Percentiles rank a stretch among this genome's conserved stretches.
These are phyloP conservation scores for Osmerus eperlanus DNA, from an alignment of 2,113 vertebrate species.

Conservation along the genomic window DNA sequence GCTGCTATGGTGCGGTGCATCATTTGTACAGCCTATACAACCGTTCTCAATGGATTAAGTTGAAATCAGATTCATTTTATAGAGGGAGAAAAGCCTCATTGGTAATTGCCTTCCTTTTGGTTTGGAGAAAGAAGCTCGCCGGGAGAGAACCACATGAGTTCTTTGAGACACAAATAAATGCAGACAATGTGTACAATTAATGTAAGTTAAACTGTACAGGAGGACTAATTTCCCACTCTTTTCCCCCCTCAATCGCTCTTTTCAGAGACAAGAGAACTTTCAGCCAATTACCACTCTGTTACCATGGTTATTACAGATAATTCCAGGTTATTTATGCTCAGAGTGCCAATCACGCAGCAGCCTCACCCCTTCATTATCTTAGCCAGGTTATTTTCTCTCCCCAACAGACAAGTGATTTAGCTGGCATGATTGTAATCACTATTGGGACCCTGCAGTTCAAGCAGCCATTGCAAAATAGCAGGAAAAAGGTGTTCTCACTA, in stretches of 20 bases:
- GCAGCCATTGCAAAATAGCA: slow-evolving; percentile 10
- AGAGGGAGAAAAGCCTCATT: slow-evolving; percentile 14
- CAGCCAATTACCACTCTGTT: slow-evolving; percentile 66
- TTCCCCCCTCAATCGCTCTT: background rate
- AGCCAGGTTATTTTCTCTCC: slow-evolving; percentile 57
- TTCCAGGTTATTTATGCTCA: slow-evolving; percentile 71
- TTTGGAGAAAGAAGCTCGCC: slow-evolving; percentile 31
- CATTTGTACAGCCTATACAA: slow-evolving; percentile 23
- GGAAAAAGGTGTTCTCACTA: too few species aligned
- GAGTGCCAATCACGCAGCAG: slow-evolving; percentile 65
- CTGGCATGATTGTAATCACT: slow-evolving; percentile 55
- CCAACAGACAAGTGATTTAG: slow-evolving; percentile 51
- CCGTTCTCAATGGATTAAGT: slow-evolving; percentile 31
- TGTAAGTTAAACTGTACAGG: slow-evolving; percentile 46
- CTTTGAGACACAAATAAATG: slow-evolving; percentile 55
- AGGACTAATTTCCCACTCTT: slow-evolving; percentile 38
- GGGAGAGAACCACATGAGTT: slow-evolving; percentile 27
- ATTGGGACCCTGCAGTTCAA: slow-evolving; percentile 30
- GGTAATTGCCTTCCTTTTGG: slow-evolving; percentile 48
- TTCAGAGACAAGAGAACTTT: slow-evolving; percentile 54
- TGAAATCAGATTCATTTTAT: slow-evolving; percentile 24
- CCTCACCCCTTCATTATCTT: slow-evolving; percentile 70
- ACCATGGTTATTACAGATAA: slow-evolving; percentile 74
- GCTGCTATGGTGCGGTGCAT: slow-evolving; percentile 24
- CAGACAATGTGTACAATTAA: slow-evolving; percentile 57